phyloP scores from a whole-genome alignment of 2,888 invertebrate species.

The Andrena praecox region DNA sequence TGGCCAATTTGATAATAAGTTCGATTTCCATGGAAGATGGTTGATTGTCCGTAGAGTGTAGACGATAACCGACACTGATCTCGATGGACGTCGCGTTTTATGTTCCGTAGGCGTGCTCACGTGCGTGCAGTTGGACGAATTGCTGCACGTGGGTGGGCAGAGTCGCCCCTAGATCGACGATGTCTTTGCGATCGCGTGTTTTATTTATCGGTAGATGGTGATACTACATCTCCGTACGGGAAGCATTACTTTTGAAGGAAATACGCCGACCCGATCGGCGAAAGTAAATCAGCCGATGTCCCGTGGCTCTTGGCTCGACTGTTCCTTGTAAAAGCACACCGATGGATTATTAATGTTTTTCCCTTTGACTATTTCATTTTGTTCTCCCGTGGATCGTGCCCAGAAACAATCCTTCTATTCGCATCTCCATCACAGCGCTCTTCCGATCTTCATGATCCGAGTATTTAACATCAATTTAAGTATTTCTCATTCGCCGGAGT shows the following conservation, averaged over 20 bases:
- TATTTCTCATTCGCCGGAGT: not conserved
- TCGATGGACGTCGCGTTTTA: constrained; percentile 1
- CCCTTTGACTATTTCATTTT: constrained; percentile 7
- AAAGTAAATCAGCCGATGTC: constrained; percentile 56
- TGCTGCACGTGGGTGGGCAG: constrained; percentile 64
- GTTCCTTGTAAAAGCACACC: constrained; percentile 1
- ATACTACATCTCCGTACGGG: constrained; percentile 46
- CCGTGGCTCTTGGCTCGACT: constrained; percentile 31
- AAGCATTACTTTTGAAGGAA: constrained; percentile 57
- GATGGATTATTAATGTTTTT: constrained; percentile 30
- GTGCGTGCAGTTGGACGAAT: constrained; percentile 54
- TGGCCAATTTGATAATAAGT: too few species aligned
- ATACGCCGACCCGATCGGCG: constrained; percentile 42
- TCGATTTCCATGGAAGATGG: too few species aligned
- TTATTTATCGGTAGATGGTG: constrained; percentile 56
- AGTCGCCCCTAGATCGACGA: constrained; percentile 51
- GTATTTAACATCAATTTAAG: constrained; percentile 3
- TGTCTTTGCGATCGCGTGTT: constrained; percentile 52
- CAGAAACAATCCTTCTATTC: too few species aligned
- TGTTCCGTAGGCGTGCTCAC: constrained; percentile 52
- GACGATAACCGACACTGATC: constrained; percentile 12
- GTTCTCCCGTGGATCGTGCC: not conserved
- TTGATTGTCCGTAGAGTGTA: too few species aligned
- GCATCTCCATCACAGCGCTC: not conserved
- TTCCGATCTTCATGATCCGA: constrained; percentile 2